Base-by-base conservation (phyloP, 2,113 vertebrate genomes). In the Cavia porcellus region DNA sequence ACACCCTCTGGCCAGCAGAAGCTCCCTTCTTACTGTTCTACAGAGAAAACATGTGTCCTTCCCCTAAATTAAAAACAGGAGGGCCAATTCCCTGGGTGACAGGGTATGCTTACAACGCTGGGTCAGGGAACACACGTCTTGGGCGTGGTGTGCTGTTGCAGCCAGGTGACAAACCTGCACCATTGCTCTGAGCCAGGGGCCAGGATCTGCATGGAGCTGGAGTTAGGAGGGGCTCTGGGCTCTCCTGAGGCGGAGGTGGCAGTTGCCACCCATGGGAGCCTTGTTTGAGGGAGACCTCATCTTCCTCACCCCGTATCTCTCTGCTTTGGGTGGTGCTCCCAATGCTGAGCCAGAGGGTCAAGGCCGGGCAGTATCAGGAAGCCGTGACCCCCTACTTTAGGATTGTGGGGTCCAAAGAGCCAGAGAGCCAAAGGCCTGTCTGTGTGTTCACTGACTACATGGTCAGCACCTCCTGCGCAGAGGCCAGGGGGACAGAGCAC, bases 21-120 rank as follows among this genome's bases (percentile, higher is more conserved):
- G 30, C 72, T 28, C 32, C 77, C 47, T 50, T 86, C 81, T 88
- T 84, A 42, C 1, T 24, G 3, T 45, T 96, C 66, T 72, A 64
- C 3, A 35, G 89, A 85, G 66, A 91, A 92, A 83, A 93, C 4
- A 15, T 24, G 55, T 28, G 93, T 86, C 61, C n/a, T 82, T 72
- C 28, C 52, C 10, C 6, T 7, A 86, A 50, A 74, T 52, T 19
- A 25, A 52, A 75, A 50, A 50, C 61, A 59, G 4, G 1, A 19
- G 28, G 74, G 38, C 7, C 17, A 14, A 72, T 32, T 3, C 47
- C 47, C 52, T 0, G 66, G 35, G 52, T 70, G 47, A 25, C 14
- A 25, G 5, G 10, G 35, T 1, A 1, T 52, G 35, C 84, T 57
- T 92, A 30, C 72, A 79, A 52, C 7, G 6, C 75, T 0, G 59